phyloP scores from a whole-genome alignment of 2,797 vertebrate genomes.

The Parauchenoglanis ngamensis region DNA sequence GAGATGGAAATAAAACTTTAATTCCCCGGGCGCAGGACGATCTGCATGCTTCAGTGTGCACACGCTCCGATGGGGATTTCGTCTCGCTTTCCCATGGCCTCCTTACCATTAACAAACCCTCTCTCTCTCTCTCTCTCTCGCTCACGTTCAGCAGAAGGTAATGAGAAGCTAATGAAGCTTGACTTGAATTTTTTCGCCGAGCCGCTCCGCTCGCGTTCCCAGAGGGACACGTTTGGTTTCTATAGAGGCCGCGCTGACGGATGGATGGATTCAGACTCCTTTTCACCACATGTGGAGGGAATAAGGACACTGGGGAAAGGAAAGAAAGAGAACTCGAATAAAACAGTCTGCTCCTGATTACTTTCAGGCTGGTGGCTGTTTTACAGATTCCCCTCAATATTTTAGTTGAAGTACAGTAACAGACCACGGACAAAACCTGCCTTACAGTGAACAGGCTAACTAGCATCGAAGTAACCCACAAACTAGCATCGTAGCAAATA shows the following conservation, averaged over 20 bases:
- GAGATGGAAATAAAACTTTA: conserved; percentile 82
- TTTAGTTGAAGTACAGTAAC: background rate
- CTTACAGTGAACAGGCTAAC: background rate
- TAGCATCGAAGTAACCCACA: background rate
- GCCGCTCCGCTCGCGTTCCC: conserved; percentile 78
- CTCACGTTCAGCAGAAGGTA: conserved; percentile 86
- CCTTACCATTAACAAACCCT: conserved; percentile 68
- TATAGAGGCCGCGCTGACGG: conserved; percentile 75
- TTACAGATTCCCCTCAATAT: background rate
- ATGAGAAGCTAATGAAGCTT: conserved; percentile 95
- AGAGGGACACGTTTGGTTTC: conserved; percentile 76
- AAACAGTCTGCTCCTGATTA: background rate
- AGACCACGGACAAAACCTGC: background rate
- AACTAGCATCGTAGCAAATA: background rate
- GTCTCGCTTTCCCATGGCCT: conserved; percentile 80
- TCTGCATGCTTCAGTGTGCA: conserved; percentile 84
- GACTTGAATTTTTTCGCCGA: conserved; percentile 82
- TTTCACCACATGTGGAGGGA: conserved; percentile 29
- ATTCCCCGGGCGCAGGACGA: conserved; percentile 77
- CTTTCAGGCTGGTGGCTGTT: background rate
- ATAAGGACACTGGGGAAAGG: conserved; percentile 12
- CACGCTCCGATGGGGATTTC: conserved; percentile 79
- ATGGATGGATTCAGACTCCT: conserved; percentile 58
- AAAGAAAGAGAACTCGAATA: background rate
- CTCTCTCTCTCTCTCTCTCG: conserved; percentile 69